Base-by-base conservation (phyloP, 1,140 invertebrate species). In the Ostrea denselamellosa region DNA sequence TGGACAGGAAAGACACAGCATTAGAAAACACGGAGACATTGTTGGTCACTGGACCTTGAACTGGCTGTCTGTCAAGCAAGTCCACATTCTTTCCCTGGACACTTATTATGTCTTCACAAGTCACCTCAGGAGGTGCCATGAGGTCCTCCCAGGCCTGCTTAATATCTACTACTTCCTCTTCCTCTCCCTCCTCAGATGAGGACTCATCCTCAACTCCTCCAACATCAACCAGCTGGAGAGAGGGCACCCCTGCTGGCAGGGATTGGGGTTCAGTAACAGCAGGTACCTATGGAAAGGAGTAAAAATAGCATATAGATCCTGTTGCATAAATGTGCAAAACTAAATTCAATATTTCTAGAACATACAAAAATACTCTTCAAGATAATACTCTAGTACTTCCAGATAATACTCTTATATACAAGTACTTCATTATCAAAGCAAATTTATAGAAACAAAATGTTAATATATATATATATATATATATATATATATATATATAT, bases 41-140 rank as follows among this genome's bases (percentile, higher is more conserved):
- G 19, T 86, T 90, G 8, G 86, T 71, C 34, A 54, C 77, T 83
- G 77, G 83, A 51, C 68, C 44, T 34, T 89, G 85, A 2, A 58
- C 56, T 12, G 89, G 85, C 9, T 82, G 77, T 34, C 91, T 89
- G 8, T 85, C 51, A 54, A 91, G 85, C n/a, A 93, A 54, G 19
- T 89, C 90, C 44, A 90, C 86, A 10, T 82, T 28, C 83, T 91
- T 85, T 7, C 93, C 93, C 14, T 86, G 25, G 12, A 93, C 83
- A 86, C 87, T 91, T 14, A 94, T 86, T 28, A 94, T 58, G 77
- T 94, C 93, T 87, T 93, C 93, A 85, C 90, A 90, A 2, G 91
- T 92, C 34, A 91, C 93, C 85, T 91, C 87, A 22, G 90, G 85
- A n/a, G 92, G 90, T 19, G 90, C 87, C 81, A 92, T 65, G 12